These are phyloP conservation scores for Ceratosolen fusciceps DNA, from an alignment of 1,140 invertebrate species.

Conservation along the genomic window DNA sequence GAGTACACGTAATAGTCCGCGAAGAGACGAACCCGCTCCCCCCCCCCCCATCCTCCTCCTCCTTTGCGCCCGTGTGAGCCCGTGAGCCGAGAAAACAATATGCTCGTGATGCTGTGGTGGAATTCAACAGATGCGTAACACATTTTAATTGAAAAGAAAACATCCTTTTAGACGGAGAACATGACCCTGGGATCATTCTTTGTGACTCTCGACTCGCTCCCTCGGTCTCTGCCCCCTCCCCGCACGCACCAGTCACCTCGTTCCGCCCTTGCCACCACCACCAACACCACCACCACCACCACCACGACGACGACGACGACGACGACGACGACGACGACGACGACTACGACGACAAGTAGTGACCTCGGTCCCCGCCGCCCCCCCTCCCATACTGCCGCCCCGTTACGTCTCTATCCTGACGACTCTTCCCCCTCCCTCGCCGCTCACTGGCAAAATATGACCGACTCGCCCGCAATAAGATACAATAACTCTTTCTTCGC, in stretches of 20 bases:
- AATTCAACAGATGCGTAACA: constrained; percentile 64
- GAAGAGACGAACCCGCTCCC: constrained; percentile 1
- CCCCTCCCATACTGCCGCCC: no score
- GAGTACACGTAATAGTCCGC: not conserved
- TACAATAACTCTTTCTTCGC: not conserved
- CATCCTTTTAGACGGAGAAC: constrained; percentile 66
- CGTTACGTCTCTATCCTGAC: constrained; percentile 45
- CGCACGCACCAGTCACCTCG: no score
- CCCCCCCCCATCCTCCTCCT: no score
- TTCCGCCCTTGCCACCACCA: not conserved
- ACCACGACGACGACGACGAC: no score
- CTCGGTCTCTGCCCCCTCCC: no score
- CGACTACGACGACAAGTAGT: no score
- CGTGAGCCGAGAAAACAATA: constrained; percentile 6
- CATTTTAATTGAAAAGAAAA: constrained; percentile 69
- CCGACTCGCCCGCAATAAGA: not conserved
- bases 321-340: no score
- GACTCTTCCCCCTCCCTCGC: constrained; percentile 6
- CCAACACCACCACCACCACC: no score
- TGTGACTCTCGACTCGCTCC: no score
- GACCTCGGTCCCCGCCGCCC: not conserved
- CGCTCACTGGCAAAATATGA: not conserved
- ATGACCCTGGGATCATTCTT: constrained; percentile 61
- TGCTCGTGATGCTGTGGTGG: constrained; percentile 30
- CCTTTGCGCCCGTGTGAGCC: not conserved